Evolutionary conservation across 2,888 invertebrate species (phyloP).

Genomic region (Linnaemya vulpina): DNA sequence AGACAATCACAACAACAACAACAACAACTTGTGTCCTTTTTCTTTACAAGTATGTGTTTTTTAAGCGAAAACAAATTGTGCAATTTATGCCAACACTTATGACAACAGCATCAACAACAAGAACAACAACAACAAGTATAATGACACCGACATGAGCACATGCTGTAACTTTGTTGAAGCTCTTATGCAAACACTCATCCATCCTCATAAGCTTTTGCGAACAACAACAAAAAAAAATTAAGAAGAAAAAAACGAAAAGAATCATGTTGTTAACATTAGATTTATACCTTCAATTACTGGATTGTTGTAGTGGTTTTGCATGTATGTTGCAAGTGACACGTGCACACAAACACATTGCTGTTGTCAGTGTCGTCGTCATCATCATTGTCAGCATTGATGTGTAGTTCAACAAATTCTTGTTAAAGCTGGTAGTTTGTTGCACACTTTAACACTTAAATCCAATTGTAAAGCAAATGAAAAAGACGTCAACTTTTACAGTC

Average conservation of each 20-base stretch:
- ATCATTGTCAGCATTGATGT: conserved; percentile 12
- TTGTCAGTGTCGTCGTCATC: conserved; percentile 17
- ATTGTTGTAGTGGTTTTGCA: not conserved
- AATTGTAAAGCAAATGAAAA: conserved; percentile 31
- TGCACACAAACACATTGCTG: not conserved
- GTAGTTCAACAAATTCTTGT: conserved; percentile 15
- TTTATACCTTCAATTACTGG: conserved; percentile 47
- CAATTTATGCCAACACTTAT: conserved; percentile 70
- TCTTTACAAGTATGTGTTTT: conserved; percentile 28
- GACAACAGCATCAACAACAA: conserved; percentile 28
- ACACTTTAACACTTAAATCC: conserved; percentile 56
- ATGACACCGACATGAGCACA: conserved; percentile 28
- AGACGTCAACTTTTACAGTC: conserved; percentile 25
- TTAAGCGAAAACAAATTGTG: conserved; percentile 64
- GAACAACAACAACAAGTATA: not conserved
- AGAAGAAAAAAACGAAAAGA: too few species aligned
- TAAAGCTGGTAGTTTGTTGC: conserved; percentile 37
- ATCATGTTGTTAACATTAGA: conserved; percentile 60
- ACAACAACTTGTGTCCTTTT: conserved; percentile 34
- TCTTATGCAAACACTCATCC: conserved; percentile 13
- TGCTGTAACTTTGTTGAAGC: conserved; percentile 34
- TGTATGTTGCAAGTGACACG: conserved; percentile 6
- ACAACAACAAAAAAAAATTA: not conserved
- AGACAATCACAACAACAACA: conserved; percentile 21
- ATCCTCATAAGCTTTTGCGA: conserved; percentile 21